Evolutionary conservation across 2,797 vertebrate genomes (phyloP), one percentile per base, ranked within the genome.

Genomic region (Sebastes vulpes): DNA sequence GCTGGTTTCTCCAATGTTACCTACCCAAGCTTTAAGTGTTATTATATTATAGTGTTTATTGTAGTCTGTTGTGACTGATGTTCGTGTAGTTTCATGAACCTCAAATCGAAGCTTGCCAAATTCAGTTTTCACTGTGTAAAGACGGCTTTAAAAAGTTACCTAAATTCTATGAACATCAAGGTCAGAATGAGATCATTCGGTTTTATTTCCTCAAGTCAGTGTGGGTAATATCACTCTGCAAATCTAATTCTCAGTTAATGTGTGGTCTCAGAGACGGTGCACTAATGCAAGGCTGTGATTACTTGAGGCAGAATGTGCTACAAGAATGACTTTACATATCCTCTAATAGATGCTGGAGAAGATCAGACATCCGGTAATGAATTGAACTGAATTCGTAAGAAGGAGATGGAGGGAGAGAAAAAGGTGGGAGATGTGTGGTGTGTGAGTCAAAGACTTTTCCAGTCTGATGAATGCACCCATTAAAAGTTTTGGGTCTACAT

Each of bases 401-500:
- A 72, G n/a, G 52, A 57, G 64, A 81, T 35, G 52, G 65, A 42
- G 16, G 23, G 32, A 28, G 4, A 21, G n/a, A 66, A 59, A 66
- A 75, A 54, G 46, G 58, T 58, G 68, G 57, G 53, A 46, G 63
- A 58, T 56, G 66, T 48, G 29, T 38, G 65, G 23, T 18, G 28
- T 56, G 57, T 2, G 64, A 75, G 68, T 79, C 65, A 75, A 82
- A 89, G 68, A 29, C 56, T 75, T 72, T 69, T 69, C 70, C 67
- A 61, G 53, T 65, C 72, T 81, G 79, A 85, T 83, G 69, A 83
- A 88, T 69, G 78, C 59, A 81, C 52, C 75, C 75, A 83, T 91
- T 88, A 89, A 83, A 93, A 71, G 86, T 91, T 93, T 80, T 67
- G 54, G 63, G 70, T 78, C 68, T 66, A 11, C 84, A 85, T 90